Base-by-base conservation (phyloP, 2,888 invertebrate genomes). In the Tortrix viridana region DNA sequence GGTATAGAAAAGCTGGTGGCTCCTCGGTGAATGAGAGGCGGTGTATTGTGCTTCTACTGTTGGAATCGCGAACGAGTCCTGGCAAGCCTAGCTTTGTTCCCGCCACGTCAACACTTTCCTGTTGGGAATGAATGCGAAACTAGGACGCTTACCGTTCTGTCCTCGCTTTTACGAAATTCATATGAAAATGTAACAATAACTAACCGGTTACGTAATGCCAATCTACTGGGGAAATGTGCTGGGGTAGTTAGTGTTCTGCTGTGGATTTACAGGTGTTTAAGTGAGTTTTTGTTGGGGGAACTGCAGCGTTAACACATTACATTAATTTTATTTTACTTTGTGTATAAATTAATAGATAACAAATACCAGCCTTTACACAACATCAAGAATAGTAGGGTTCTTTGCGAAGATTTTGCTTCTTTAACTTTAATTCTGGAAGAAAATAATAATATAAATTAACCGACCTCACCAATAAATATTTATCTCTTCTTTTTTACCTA, bases 61-160 rank as follows among this genome's bases (percentile, higher is more conserved):
- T 49, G 43, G 32, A 43, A 23, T 41, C 53, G 55, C 47, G 52
- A 23, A 38, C 41, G 55, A 44, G 61, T 61, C 61, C 61, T 55
- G 54, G 54, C 38, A 55, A 55, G 54, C 54, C 54, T 61, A 43
- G 49, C 16, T 49, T 61, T 61, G 61, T 61, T 61, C 32, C 20
- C 49, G 44, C 53, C 50, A 32, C 43, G 62, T 62, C 62, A 54
- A 56, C 62, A 56, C 56, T 62, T 62, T 56, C 60, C 62, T 56
- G 62, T 50, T 41, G 18, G 43, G 44, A 56, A 50, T 61, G 37
- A 56, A 61, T 56, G 38, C 32, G 44, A 52, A 62, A 61, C 56
- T 62, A 50, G 62, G 46, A 44, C 62, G 55, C 41, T 54, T 43
- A 19, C 38, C 26, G 54, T 46, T 44, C 43, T 54, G 54, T 52